Evolutionary conservation across 2,113 vertebrate species (phyloP), one percentile per base, ranked within the genome.

Genomic region (Heteronetta atricapilla): DNA sequence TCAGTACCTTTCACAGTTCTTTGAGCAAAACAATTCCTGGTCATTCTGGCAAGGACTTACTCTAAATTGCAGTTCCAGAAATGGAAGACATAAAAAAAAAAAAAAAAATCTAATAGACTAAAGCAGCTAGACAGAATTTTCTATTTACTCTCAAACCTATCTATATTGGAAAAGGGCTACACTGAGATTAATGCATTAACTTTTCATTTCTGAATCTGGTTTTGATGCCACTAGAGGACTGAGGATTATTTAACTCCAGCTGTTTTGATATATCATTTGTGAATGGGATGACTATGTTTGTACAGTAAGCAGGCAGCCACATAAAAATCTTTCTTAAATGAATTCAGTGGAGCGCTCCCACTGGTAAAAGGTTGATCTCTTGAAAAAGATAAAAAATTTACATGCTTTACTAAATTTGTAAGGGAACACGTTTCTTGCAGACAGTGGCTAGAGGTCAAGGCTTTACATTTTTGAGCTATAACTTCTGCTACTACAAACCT

Each of bases 1-100:
- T 87, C 80, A 86, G 78, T 59, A 77, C 73, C 75, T 95, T 93
- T 97, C 87, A 95, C 56, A 97, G 83, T 67, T 92, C 72, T 90
- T 96, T 96, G 91, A 96, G 94, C 69, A 97, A 97, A 97, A 94
- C 93, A 93, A 97, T 91, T 92, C 91, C 64, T 95, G 81, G 59
- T 66, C 84, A 88, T 74, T 90, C 69, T 83, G 76, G 81, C 78
- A 95, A 95, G 76, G 69, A 81, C 26, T 92, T 85, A 82, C 76
- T 97, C 44, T 88, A 97, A 97, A 97, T 89, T 96, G 91, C 82
- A 34, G 74, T 95, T 58, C 40, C 66, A 95, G 92, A 96, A 90
- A 92, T 91, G 76, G 60, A 93, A 93, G 70, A 96, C 26, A 74
- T 40, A 73, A 42, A 52, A 59, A 38, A 56, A 40, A 63, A 73